Evolutionary conservation across 2,113 vertebrate genomes (phyloP), one percentile per base, ranked within the genome.

Genomic region (Rhinolophus sinicus): DNA sequence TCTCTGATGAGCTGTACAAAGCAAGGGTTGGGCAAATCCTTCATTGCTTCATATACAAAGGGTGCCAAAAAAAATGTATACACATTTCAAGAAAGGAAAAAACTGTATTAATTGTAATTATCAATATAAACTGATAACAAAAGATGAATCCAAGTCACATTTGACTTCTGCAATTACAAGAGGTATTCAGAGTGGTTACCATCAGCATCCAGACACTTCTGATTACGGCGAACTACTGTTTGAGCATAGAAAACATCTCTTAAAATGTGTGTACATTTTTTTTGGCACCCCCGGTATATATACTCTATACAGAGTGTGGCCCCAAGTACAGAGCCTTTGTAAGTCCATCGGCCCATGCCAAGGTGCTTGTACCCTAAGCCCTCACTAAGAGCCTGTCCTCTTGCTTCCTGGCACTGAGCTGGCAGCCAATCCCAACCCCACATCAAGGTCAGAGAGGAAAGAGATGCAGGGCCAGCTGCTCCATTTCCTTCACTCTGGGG

Each of bases 391-490:
- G 54, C 15, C 52, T 35, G 9, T 85, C 67, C 21, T 60, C 94
- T 70, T 76, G 10, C 54, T 76, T 82, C 83, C 90, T 70, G 72
- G 65, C 72, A 52, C 69, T 65, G 44, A 97, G 82, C 82, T 54
- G 64, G 81, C 40, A 64, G 89, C 77, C 83, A 30, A 40, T 19
- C 21, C 64, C 35, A 88, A 35, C 22, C 69, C 38, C 26, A 60
- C 33, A 60, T 70, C 80, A 96, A 96, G 78, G 67, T 52, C 96
- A 91, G 54, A 67, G 40, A 91, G 47, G 64, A 92, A 78, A 40
- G 44, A 26, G 18, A 75, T 1, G 3, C 44, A 67, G 38, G 44
- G 18, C 70, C 93, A 76, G 86, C 87, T 92, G 75, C 38, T 76
- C 33, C 52, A 1, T 92, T 38, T 76, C 83, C 75, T 94, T 75